These are phyloP conservation scores for Porites australiensis DNA, from an alignment of 64 coral and sea anemone genomes.

Conservation along the genomic window DNA sequence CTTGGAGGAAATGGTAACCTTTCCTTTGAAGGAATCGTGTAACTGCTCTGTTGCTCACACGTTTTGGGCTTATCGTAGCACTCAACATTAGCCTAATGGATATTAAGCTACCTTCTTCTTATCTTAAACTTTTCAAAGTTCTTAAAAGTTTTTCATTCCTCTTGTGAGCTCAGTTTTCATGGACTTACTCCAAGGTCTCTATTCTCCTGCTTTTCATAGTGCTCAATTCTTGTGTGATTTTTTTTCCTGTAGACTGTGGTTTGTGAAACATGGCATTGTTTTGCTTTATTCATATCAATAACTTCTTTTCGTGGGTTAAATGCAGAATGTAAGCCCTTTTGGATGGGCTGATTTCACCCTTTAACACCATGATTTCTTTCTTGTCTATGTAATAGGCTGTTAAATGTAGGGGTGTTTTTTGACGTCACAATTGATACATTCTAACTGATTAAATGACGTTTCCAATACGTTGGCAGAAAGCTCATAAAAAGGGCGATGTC, in stretches of 20 bases:
- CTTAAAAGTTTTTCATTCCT: not conserved
- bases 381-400: not conserved
- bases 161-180: conserved; percentile 30
- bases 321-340: conserved; percentile 26
- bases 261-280: conserved; percentile 31
- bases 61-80: conserved; percentile 33
- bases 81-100: conserved; percentile 6
- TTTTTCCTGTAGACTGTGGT: conserved; percentile 6
- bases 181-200: conserved; percentile 30
- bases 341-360: conserved; percentile 27
- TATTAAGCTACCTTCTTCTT: not conserved
- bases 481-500: conserved; percentile 8
- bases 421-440: not conserved
- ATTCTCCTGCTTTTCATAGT: not conserved
- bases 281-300: conserved; percentile 16
- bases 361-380: conserved; percentile 11
- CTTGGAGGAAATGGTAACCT: too few relatives aligned
- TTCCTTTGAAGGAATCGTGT: conserved; percentile 24
- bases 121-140: conserved; percentile 20
- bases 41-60: conserved; percentile 20
- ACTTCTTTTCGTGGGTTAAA: conserved; percentile 27
- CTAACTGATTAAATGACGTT: conserved; percentile 12
- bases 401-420: not conserved
- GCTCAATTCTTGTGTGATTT: conserved; percentile 11
- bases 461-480: not conserved